Conservation (phyloP, 2,888 invertebrate species). For the Petrophora chlorosata region DNA sequence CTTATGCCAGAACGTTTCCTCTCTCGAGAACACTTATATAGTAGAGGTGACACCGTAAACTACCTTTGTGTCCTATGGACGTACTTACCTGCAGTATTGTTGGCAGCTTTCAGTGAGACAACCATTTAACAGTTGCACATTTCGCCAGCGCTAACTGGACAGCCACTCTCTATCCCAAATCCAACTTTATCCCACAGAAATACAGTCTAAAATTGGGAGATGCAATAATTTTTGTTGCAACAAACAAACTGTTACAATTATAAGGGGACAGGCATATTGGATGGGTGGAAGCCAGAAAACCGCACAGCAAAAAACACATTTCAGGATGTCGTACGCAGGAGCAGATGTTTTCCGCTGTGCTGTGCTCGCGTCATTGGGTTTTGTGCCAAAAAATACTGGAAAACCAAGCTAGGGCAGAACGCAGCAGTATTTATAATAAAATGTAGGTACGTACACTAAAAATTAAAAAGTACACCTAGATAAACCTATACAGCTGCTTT, state of each 20-base stretch:
- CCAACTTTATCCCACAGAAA: slow-evolving; percentile 7
- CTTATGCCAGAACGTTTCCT: not conserved
- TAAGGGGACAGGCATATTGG: slow-evolving; percentile 31
- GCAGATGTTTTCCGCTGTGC: slow-evolving; percentile 32
- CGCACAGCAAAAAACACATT: slow-evolving; percentile 30
- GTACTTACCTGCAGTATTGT: slow-evolving; percentile 45
- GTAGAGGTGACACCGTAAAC: slow-evolving; percentile 34
- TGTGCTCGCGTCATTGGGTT: slow-evolving; percentile 26
- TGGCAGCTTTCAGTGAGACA: slow-evolving; percentile 42
- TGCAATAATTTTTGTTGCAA: slow-evolving; percentile 4
- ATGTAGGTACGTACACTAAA: not conserved
- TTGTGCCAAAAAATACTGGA: slow-evolving; percentile 33
- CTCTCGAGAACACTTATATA: slow-evolving; percentile 23
- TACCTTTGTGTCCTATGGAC: slow-evolving; percentile 42
- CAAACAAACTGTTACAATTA: slow-evolving; percentile 30
- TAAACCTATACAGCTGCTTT: too few species aligned
- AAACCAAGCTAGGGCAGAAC: slow-evolving; percentile 14
- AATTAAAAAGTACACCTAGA: not conserved
- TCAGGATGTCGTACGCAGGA: slow-evolving; percentile 32
- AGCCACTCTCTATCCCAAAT: slow-evolving; percentile 18
- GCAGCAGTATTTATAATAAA: not conserved
- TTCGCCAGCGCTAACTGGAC: slow-evolving; percentile 31
- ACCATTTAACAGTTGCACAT: slow-evolving; percentile 45
- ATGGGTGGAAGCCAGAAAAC: slow-evolving; percentile 29
- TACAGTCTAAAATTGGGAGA: slow-evolving; percentile 13